These are phyloP conservation scores for Cisticola juncidis DNA, from an alignment of 2,113 vertebrate genomes.

Conservation along the genomic window DNA sequence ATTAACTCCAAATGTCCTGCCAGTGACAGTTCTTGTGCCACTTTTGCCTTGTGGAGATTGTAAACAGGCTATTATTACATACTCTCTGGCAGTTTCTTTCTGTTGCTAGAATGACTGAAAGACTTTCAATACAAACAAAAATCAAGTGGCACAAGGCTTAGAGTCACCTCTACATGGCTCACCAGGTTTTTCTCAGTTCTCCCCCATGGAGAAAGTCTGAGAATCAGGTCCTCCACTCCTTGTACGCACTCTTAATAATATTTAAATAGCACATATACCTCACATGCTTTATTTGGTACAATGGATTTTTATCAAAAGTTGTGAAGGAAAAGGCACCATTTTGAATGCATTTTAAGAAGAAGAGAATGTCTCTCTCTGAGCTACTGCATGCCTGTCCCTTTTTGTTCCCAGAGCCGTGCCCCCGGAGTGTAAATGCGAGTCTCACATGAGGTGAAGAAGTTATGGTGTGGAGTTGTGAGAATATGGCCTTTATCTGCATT, in stretches of 20 bases:
- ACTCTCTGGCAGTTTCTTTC: neutral
- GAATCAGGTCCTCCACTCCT: neutral
- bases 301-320: neutral
- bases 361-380: neutral
- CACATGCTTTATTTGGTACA: neutral
- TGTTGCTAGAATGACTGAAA: neutral
- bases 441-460: conserved; percentile 50
- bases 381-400: neutral
- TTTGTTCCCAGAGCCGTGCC: neutral
- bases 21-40: neutral
- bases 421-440: neutral
- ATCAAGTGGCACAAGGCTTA: neutral
- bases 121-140: neutral
- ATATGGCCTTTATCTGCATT: conserved; percentile 63
- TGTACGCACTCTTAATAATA: fast-evolving
- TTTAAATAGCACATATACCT: neutral
- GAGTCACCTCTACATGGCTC: neutral
- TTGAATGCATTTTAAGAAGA: neutral
- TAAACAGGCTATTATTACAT: neutral
- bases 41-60: neutral
- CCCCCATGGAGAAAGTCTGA: neutral
- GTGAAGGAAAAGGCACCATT: neutral
- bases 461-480: conserved; percentile 49
- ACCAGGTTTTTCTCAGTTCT: neutral
- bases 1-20: neutral